phyloP scores from a whole-genome alignment of 2,888 invertebrate genomes.

The Perithous albicinctus region DNA sequence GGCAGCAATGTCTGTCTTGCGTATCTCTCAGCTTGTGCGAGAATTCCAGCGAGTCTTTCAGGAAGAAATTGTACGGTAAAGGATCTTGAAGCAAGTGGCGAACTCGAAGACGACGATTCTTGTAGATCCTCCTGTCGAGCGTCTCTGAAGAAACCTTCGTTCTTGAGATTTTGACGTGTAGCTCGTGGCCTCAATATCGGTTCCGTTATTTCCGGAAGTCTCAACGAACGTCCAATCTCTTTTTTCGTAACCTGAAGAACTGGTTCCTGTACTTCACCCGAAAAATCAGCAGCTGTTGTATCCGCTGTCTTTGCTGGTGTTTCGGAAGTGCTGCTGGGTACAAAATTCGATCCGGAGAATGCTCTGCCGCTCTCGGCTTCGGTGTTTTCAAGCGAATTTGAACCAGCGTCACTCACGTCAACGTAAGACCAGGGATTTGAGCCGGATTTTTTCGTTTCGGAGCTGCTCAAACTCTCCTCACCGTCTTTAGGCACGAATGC shows the following conservation, averaged over 20 bases:
- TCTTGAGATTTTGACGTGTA: conserved; percentile 80
- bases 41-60: conserved; percentile 91
- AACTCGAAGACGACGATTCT: conserved; percentile 74
- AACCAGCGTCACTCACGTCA: conserved; percentile 79
- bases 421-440: conserved; percentile 79
- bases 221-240: conserved; percentile 81
- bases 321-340: conserved; percentile 59
- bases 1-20: conserved; percentile 92
- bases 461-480: conserved; percentile 31
- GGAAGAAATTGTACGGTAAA: conserved; percentile 92
- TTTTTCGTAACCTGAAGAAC: conserved; percentile 86
- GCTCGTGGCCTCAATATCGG: conserved; percentile 87
- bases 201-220: conserved; percentile 87
- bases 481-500: conserved; percentile 53
- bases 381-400: conserved; percentile 80
- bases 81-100: conserved; percentile 20
- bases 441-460: conserved; percentile 52
- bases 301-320: conserved; percentile 14
- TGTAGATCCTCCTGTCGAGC: conserved; percentile 79
- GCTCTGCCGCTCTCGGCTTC: conserved; percentile 80
- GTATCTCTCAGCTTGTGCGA: conserved; percentile 93
- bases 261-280: conserved; percentile 90
- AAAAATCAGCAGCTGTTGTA: conserved; percentile 14
- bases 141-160: conserved; percentile 70
- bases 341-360: conserved; percentile 76